These are phyloP conservation scores for Tipula vernalis DNA, from an alignment of 2,888 invertebrate genomes.

Conservation along the genomic window DNA sequence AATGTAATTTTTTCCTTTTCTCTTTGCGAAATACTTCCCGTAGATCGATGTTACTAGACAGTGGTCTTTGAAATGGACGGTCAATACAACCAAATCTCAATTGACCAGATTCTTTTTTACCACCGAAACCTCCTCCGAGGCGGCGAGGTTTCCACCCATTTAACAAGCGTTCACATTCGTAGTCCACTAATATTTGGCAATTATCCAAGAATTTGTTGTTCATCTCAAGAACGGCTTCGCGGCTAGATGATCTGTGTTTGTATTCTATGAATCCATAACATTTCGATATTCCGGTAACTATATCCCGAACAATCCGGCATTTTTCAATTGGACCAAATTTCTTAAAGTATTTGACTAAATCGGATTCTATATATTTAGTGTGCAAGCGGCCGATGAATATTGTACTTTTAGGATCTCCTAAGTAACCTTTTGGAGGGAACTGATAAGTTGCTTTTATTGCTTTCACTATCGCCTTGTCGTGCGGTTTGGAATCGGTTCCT, in stretches of 20 bases:
- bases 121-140: constrained; percentile 79
- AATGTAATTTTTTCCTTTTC: not conserved
- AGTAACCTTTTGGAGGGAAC: constrained; percentile 51
- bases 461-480: constrained; percentile 62
- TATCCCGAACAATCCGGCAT: constrained; percentile 57
- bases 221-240: constrained; percentile 46
- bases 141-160: constrained; percentile 75
- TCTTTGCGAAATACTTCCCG: not conserved
- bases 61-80: constrained; percentile 58
- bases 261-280: constrained; percentile 82
- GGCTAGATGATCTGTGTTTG: constrained; percentile 45
- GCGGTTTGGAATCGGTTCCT: constrained; percentile 65
- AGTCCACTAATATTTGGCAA: constrained; percentile 59
- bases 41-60: not conserved
- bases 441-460: constrained; percentile 54
- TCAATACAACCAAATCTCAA: constrained; percentile 73
- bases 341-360: constrained; percentile 42
- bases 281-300: constrained; percentile 71
- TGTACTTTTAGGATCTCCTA: constrained; percentile 56
- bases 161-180: constrained; percentile 56
- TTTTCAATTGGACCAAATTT: constrained; percentile 51
- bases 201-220: constrained; percentile 52
- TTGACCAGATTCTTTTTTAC: constrained; percentile 76
- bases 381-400: constrained; percentile 64
- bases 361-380: constrained; percentile 50